These are phyloP conservation scores for Spea bombifrons DNA, from an alignment of 2,113 vertebrate genomes.

Conservation along the genomic window DNA sequence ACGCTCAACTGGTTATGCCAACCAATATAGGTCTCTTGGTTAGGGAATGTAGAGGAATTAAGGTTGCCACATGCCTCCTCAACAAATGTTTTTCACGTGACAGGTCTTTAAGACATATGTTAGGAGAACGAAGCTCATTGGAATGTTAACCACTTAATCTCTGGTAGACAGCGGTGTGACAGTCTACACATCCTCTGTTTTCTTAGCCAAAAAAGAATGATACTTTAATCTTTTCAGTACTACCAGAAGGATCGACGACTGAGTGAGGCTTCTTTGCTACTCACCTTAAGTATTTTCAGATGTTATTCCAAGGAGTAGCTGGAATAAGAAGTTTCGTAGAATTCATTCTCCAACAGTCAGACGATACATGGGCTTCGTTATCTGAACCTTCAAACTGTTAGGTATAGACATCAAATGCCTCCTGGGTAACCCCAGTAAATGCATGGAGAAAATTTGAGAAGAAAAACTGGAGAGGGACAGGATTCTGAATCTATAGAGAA, in stretches of 20 bases:
- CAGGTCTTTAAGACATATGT: conserved; percentile 73
- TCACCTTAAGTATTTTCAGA: conserved; percentile 23
- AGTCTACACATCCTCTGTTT: not conserved
- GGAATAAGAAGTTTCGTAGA: no score
- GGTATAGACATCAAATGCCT: no score
- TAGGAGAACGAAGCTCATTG: conserved; percentile 66
- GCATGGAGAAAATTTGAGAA: no score
- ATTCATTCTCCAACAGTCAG: no score
- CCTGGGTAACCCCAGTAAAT: no score
- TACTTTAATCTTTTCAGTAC: conserved; percentile 10
- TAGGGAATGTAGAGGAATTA: no score
- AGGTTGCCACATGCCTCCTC: conserved; percentile 52
- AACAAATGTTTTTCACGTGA: conserved; percentile 70
- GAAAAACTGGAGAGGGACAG: no score
- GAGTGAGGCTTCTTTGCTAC: not conserved
- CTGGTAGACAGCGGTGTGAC: conserved; percentile 8
- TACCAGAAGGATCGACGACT: not conserved
- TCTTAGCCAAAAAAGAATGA: not conserved
- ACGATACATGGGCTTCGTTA: no score
- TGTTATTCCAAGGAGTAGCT: not conserved
- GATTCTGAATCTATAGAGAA: no score
- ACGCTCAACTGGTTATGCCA: no score
- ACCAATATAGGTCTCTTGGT: no score
- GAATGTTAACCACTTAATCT: conserved; percentile 56
- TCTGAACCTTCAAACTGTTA: no score